Evolutionary conservation across 2,113 vertebrate genomes (phyloP), one percentile per base, ranked within the genome.

Genomic region (Phylloscopus trochiloides): DNA sequence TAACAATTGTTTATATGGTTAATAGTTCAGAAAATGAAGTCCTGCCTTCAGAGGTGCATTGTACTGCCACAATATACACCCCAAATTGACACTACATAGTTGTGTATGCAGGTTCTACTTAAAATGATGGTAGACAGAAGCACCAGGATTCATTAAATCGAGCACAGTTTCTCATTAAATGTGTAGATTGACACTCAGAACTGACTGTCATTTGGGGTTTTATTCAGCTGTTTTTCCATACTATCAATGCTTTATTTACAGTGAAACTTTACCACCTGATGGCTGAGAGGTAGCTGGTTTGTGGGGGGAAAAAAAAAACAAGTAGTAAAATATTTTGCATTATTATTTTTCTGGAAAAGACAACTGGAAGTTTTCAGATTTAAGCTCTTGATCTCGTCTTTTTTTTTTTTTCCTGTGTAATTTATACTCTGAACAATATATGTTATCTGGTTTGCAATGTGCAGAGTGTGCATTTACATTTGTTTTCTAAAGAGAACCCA

Each of bases 131-230:
- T 92, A 58, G 94, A 54, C 52, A 55, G 95, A 96, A 96, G 94
- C 96, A 89, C 93, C 36, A 51, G 96, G 47, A 94, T 96, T 98
- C 97, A 97, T 98, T 98, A 98, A 97, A 96, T 66, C 0, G 59
- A 96, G 97, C 92, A 96, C 97, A 95, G 95, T 95, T 97, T 97
- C 98, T 98, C 97, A 98, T 98, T 98, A 98, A 97, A 96, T 68
- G 89, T 96, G 96, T 90, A 96, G 97, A 97, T 95, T 98, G 98
- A 98, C 97, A 98, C 97, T 97, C 75, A 17, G 90, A 92, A 94
- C 84, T 83, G 87, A 67, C 97, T 97, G 97, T 97, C 97, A 95
- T 97, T 79, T 96, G 92, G 38, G 32, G 5, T 1, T 96, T 94
- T 74, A 74, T 88, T 62, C 96, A 80, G n/a, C 26, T 89, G 67